Conservation (phyloP, 1,140 invertebrate genomes). For the Dendroctonus ponderosae region DNA sequence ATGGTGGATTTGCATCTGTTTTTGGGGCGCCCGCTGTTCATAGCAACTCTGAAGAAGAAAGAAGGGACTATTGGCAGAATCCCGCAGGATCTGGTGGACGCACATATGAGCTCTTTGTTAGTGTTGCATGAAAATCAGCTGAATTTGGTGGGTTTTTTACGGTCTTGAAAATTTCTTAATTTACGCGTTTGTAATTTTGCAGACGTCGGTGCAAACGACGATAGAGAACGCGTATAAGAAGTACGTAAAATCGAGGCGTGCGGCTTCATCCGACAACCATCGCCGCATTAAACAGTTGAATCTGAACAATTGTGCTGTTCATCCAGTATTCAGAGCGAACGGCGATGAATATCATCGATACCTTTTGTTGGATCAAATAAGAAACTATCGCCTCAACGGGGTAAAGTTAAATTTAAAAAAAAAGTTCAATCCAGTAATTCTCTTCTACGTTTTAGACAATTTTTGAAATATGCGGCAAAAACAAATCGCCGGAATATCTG, state of each 20-base stretch:
- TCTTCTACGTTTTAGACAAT: constrained; percentile 72
- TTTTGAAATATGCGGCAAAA: constrained; percentile 85
- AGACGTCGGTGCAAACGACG: neutral
- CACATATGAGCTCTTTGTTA: constrained; percentile 76
- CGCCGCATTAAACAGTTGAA: constrained; percentile 73
- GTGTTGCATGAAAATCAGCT: constrained; percentile 68
- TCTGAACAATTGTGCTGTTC: constrained; percentile 56
- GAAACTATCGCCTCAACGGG: constrained; percentile 77
- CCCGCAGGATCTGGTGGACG: constrained; percentile 79
- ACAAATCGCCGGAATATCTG: constrained; percentile 69
- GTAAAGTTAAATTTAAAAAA: constrained; percentile 58
- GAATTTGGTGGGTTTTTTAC: constrained; percentile 64
- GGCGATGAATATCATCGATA: constrained; percentile 47
- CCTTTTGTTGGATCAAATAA: constrained; percentile 73
- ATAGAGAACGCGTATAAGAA: constrained; percentile 88
- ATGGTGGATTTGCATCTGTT: constrained; percentile 93
- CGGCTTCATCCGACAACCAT: constrained; percentile 85
- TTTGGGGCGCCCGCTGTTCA: constrained; percentile 70
- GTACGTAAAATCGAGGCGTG: constrained; percentile 81
- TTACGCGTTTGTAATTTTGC: neutral
- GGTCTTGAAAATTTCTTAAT: too few species aligned
- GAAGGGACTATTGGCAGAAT: constrained; percentile 69
- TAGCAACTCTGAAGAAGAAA: constrained; percentile 46
- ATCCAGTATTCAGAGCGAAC: constrained; percentile 57
- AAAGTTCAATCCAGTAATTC: too few species aligned